Evolutionary conservation across 1,140 invertebrate genomes (phyloP), one percentile per base, ranked within the genome.

Genomic region (Pissodes strobi): DNA sequence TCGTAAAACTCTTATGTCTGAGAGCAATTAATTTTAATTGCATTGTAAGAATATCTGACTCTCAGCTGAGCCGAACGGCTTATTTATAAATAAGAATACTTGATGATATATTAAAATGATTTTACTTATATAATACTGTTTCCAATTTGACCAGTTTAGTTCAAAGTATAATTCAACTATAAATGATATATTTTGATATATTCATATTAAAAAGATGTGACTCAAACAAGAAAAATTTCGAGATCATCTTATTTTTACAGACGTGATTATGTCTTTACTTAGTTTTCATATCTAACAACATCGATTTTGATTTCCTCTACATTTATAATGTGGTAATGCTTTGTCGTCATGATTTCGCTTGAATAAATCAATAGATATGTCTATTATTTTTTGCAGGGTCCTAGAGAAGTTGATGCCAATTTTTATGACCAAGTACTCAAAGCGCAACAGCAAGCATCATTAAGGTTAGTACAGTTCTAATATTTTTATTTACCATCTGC

Each of bases 361-460:
- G 30, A 34, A 6, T 6, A n/a, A 6, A n/a, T 34, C 30, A 8
- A 8, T 34, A n/a, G n/a, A n/a, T n/a, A n/a, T n/a, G n/a, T 12
- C 2, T 43, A 13, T 17, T 43, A 13, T 17, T 17, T 45, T 17
- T 37, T 58, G 12, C 43, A 58, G 56, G 56, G 56, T 12, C 56
- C 56, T 0, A 45, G 56, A 10, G 22, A 58, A 58, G 18, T 58
- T 1, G 56, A 58, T 46, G 23, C 56, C 12, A 58, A 30, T 41
- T 61, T 22, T 12, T 61, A 61, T 15, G 58, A 61, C 12, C 58
- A 61, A 34, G 46, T 43, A 2, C 1, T 61, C 8, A 61, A 61
- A 43, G 58, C 46, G 3, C 45, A 49, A 25, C 58, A 61, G 15
- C 58, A 61, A 46, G 21, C 58, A 23, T 10, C 38, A 17, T 4